These are phyloP conservation scores for Caenorhabditis sp. DNA, from an alignment of 2,888 invertebrate genomes.

Conservation along the genomic window DNA sequence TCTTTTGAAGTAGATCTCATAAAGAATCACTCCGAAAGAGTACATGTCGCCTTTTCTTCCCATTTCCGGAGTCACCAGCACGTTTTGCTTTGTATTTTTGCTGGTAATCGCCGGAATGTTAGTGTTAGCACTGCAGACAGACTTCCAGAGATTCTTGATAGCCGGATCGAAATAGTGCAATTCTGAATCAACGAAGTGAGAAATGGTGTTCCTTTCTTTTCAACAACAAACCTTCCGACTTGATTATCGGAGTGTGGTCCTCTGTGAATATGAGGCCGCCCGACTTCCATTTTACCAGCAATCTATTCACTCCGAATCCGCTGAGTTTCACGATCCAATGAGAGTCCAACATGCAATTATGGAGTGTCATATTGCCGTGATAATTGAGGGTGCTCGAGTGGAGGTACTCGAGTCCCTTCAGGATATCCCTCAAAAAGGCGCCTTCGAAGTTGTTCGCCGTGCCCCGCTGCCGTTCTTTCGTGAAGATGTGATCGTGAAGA, in stretches of 20 bases:
- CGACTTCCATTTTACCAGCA: constrained; percentile 63
- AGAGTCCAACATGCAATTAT: constrained; percentile 74
- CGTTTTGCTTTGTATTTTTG: constrained; percentile 25
- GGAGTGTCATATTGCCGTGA: constrained; percentile 73
- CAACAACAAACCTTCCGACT: constrained; percentile 64
- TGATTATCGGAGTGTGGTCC: constrained; percentile 70
- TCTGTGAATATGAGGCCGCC: constrained; percentile 65
- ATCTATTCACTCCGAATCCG: constrained; percentile 71
- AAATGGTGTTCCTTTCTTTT: constrained; percentile 1
- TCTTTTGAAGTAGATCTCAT: constrained; percentile 68
- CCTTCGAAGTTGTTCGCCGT: constrained; percentile 68
- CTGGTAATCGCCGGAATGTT: no score
- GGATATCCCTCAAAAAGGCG: constrained; percentile 76
- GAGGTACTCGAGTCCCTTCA: constrained; percentile 77
- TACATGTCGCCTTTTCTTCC: constrained; percentile 70
- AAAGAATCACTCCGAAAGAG: constrained; percentile 75
- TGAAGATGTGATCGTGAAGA: constrained; percentile 67
- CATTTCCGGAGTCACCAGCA: not conserved
- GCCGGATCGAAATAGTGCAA: constrained; percentile 77
- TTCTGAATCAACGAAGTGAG: constrained; percentile 52
- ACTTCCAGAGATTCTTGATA: constrained; percentile 58
- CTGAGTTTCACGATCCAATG: constrained; percentile 78
- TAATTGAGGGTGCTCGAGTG: constrained; percentile 70
- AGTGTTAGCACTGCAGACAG: no score
- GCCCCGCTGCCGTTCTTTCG: constrained; percentile 27